A percentile compares a stretch with the other conserved stretches of the same genome.
These are phyloP conservation scores for Smittia aterrima DNA, from an alignment of 2,888 invertebrate species.

Conservation along the genomic window DNA sequence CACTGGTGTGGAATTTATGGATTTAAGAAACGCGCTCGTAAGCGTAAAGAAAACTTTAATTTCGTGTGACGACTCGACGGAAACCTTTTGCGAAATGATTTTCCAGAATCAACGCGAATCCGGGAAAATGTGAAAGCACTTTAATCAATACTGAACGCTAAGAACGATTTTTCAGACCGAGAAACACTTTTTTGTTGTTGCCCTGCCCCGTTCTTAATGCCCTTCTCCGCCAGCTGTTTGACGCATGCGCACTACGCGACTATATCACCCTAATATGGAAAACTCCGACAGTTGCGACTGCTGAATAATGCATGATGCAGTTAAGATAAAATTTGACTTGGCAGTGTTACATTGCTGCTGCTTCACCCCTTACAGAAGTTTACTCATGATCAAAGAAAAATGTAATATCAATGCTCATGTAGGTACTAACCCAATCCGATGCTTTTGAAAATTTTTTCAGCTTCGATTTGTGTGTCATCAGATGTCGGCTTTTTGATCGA, in stretches of 20 bases:
- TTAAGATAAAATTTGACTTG: neutral
- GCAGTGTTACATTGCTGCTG: too few species aligned
- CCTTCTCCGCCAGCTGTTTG: conserved; percentile 13
- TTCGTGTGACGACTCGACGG: neutral
- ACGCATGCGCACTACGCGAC: neutral
- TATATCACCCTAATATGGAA: neutral
- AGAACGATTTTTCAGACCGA: conserved; percentile 26
- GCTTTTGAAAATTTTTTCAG: conserved; percentile 39
- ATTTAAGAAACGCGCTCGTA: neutral
- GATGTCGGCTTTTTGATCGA: neutral
- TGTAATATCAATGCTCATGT: neutral
- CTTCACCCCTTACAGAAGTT: too few species aligned
- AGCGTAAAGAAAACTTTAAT: neutral
- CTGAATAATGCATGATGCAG: neutral
- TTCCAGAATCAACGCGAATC: neutral
- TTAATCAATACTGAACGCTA: conserved; percentile 24
- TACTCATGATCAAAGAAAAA: too few species aligned
- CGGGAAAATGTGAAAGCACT: conserved; percentile 16
- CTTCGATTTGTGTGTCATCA: conserved; percentile 32
- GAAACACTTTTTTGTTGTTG: conserved; percentile 23
- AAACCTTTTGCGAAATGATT: neutral
- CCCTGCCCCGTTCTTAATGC: conserved; percentile 17
- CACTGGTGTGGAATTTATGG: conserved; percentile 12
- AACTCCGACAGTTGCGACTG: neutral
- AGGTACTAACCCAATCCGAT: conserved; percentile 20